Percentiles rank a stretch among this genome's conserved stretches.
Conservation (phyloP, 2,888 invertebrate species). For the Idaea aversata region DNA sequence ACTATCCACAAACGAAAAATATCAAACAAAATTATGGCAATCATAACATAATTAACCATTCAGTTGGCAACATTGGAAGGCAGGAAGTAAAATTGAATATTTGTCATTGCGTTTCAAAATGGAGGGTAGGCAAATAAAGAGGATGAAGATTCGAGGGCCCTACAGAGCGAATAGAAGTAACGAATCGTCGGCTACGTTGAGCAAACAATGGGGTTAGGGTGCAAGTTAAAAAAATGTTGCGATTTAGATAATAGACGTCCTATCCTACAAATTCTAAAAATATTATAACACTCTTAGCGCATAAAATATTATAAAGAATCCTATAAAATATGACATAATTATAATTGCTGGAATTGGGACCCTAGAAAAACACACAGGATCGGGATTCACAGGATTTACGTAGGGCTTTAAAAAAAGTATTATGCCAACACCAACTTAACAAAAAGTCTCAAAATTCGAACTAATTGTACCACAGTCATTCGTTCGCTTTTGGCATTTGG, state of each 20-base stretch:
- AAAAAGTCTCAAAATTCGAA: no score
- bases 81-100: conserved; percentile 1
- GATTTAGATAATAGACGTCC: not conserved
- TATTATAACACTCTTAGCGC: no score
- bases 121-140: not conserved
- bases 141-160: not conserved
- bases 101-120: not conserved
- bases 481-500: no score
- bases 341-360: no score
- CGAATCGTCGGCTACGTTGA: not conserved
- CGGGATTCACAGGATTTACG: no score
- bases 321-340: no score
- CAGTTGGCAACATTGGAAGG: not conserved
- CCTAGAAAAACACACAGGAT: no score
- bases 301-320: no score
- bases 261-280: no score
- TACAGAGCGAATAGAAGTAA: conserved; percentile 2
- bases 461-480: no score
- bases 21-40: not conserved
- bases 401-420: no score
- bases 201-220: not conserved
- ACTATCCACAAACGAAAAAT: not conserved
- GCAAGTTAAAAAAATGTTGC: not conserved
- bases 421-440: no score
- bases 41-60: not conserved